Percentiles rank a stretch among this genome's conserved stretches.
These are phyloP conservation scores for Cyclopterus lumpus DNA, from an alignment of 2,797 vertebrate genomes.

Conservation along the genomic window DNA sequence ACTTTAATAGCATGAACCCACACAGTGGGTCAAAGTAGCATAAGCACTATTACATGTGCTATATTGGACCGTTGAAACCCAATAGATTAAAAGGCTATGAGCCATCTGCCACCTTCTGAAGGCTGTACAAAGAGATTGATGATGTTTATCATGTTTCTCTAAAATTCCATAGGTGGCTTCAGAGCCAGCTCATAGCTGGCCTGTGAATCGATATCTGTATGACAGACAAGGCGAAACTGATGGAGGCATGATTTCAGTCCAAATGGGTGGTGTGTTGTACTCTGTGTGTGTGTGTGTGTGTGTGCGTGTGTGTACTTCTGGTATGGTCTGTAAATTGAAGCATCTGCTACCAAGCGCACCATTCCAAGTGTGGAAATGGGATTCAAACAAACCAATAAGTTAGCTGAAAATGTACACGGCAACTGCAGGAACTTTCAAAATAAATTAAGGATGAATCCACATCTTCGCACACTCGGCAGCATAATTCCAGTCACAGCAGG, in stretches of 20 bases:
- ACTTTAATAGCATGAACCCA: constrained; percentile 44
- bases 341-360: constrained; percentile 69
- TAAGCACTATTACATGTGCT: constrained; percentile 53
- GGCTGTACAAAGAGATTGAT: constrained; percentile 78
- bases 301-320: constrained; percentile 11
- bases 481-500: not conserved
- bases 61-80: constrained; percentile 57
- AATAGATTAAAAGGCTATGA: constrained; percentile 74
- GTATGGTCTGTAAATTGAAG: constrained; percentile 66
- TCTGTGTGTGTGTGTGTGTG: constrained; percentile 11
- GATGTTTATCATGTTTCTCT: constrained; percentile 80
- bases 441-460: constrained; percentile 23
- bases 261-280: constrained; percentile 3
- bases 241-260: constrained; percentile 64
- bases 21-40: constrained; percentile 49
- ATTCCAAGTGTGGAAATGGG: constrained; percentile 74
- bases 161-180: constrained; percentile 72
- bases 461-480: constrained; percentile 16
- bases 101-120: constrained; percentile 77
- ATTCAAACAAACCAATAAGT: constrained; percentile 73
- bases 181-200: constrained; percentile 73
- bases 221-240: constrained; percentile 75
- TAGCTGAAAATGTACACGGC: constrained; percentile 61
- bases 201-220: constrained; percentile 76
- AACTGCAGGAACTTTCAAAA: constrained; percentile 46